Percentiles rank a stretch among this genome's conserved stretches.
Evolutionary conservation across 2,888 invertebrate species (phyloP).

Genomic region (Eristalinus aeneus): DNA sequence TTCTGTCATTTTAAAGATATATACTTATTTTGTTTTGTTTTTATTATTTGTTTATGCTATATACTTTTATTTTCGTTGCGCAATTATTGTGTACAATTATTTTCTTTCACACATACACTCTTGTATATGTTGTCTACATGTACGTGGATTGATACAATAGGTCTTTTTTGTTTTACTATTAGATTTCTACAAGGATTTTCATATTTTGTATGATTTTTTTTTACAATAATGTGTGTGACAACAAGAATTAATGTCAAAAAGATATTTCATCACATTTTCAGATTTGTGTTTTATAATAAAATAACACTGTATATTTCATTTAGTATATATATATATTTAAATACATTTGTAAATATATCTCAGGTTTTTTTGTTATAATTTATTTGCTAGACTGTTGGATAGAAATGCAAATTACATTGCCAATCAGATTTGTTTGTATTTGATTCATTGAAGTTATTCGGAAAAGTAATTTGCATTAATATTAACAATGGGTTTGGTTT

Average conservation of each 20-base stretch:
- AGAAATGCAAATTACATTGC: constrained; percentile 65
- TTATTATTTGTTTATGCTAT: constrained; percentile 52
- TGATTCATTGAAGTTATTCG: constrained; percentile 30
- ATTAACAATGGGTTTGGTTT: constrained; percentile 65
- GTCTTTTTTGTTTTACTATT: constrained; percentile 25
- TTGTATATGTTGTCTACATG: constrained; percentile 43
- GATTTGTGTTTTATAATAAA: constrained; percentile 71
- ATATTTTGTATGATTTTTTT: constrained; percentile 48
- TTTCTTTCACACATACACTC: constrained; percentile 42
- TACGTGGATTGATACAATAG: constrained; percentile 61
- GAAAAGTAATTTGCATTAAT: constrained; percentile 64
- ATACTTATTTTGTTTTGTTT: constrained; percentile 29
- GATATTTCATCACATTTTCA: constrained; percentile 71
- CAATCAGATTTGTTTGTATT: constrained; percentile 48
- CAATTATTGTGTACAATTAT: constrained; percentile 69
- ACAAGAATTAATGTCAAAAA: constrained; percentile 71
- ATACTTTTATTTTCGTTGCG: constrained; percentile 66
- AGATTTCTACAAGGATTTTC: constrained; percentile 66
- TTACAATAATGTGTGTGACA: constrained; percentile 70
- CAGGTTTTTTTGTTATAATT: constrained; percentile 69
- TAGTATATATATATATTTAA: constrained; percentile 71
- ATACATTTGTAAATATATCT: constrained; percentile 71
- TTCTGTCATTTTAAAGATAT: constrained; percentile 14
- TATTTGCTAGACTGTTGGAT: constrained; percentile 60
- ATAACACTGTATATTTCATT: constrained; percentile 71